Percentiles rank a stretch among this genome's conserved stretches.
phyloP scores from a whole-genome alignment of 2,113 vertebrate genomes.

The Tauraco erythrolophus region DNA sequence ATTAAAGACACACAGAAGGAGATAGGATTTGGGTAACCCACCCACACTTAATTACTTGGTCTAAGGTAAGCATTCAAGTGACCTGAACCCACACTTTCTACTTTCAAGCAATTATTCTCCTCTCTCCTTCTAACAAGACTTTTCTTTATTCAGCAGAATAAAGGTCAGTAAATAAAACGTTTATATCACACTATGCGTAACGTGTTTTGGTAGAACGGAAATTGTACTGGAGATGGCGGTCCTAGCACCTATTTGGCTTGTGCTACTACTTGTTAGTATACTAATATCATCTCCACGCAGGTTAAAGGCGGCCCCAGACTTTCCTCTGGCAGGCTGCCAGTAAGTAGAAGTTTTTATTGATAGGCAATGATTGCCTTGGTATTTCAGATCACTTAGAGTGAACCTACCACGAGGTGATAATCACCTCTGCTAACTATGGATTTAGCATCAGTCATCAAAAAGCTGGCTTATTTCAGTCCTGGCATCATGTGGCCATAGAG shows the following conservation, averaged over 20 bases:
- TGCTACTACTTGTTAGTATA: background rate
- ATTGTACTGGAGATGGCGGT: background rate
- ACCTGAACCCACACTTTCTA: background rate
- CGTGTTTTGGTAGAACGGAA: background rate
- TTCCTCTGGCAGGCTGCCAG: background rate
- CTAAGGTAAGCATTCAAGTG: background rate
- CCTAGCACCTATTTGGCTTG: background rate
- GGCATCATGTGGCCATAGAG: background rate
- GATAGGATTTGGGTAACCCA: background rate
- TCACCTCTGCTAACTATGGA: background rate
- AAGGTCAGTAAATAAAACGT: background rate
- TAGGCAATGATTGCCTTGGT: background rate
- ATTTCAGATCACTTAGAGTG: background rate
- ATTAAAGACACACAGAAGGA: background rate
- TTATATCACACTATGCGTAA: background rate
- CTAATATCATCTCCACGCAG: fast-evolving
- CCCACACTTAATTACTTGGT: background rate
- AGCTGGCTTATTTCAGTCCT: background rate
- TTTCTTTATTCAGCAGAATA: background rate
- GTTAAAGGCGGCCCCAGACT: background rate
- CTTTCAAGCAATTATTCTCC: background rate
- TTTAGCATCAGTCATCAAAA: background rate
- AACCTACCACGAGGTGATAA: too few species aligned
- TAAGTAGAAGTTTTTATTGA: background rate
- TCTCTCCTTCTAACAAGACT: background rate